These are phyloP conservation scores for Agapornis roseicollis DNA, from an alignment of 2,113 vertebrate species.

Conservation along the genomic window DNA sequence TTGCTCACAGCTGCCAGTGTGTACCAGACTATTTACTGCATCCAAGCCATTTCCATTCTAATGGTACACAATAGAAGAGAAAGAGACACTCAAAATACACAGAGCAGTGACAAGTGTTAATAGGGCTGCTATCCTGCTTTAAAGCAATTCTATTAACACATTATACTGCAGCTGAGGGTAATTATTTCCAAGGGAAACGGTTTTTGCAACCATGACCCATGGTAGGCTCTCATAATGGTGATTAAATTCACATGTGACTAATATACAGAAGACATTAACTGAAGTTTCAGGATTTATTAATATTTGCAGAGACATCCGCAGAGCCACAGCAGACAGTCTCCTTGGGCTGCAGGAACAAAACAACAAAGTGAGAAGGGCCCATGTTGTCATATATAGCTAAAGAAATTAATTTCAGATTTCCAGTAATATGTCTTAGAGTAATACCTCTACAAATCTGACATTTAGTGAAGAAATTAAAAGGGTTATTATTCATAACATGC, in stretches of 20 bases:
- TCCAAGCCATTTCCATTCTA: neutral
- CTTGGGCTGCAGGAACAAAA: neutral
- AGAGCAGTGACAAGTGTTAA: conserved; percentile 41
- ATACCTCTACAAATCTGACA: neutral
- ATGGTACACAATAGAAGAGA: neutral
- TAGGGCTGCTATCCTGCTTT: conserved; percentile 29
- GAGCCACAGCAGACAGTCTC: neutral
- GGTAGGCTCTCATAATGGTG: conserved; percentile 6
- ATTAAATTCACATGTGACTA: conserved; percentile 54
- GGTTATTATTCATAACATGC: neutral
- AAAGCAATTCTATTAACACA: conserved; percentile 56
- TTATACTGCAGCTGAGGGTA: conserved; percentile 50
- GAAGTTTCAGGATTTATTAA: conserved; percentile 46
- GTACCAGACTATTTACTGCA: neutral
- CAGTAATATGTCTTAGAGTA: neutral
- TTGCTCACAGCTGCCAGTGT: neutral
- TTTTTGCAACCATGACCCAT: conserved; percentile 27
- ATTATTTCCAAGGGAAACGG: conserved; percentile 64
- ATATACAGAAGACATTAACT: conserved; percentile 29
- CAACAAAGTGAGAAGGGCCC: neutral
- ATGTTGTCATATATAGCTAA: neutral
- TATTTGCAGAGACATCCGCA: conserved; percentile 15
- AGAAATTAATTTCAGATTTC: neutral
- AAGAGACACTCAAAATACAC: conserved; percentile 16
- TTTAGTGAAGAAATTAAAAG: neutral